A percentile compares a stretch with the other conserved stretches of the same genome.
phyloP scores from a whole-genome alignment of 2,888 invertebrate genomes.

The Chrysomela aeneicollis region DNA sequence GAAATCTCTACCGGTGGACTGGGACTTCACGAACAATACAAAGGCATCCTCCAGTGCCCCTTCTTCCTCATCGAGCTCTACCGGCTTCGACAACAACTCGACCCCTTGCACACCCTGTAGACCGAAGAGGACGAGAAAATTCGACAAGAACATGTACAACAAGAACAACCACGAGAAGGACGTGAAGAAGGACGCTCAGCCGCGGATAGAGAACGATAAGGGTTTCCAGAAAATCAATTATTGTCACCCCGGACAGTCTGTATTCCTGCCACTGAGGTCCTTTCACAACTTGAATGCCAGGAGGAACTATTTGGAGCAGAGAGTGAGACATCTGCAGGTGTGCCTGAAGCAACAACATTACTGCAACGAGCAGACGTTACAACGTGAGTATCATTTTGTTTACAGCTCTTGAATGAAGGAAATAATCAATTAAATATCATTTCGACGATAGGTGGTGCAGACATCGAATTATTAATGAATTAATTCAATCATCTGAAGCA shows the following conservation, averaged over 20 bases:
- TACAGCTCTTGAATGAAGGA: neutral
- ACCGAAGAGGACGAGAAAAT: slow-evolving; percentile 58
- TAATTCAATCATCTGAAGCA: too few relatives aligned
- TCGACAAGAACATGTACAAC: slow-evolving; percentile 56
- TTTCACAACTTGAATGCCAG: slow-evolving; percentile 56
- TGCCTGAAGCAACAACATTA: slow-evolving; percentile 70
- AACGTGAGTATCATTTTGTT: slow-evolving; percentile 63
- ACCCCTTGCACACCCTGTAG: slow-evolving; percentile 57
- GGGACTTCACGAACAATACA: slow-evolving; percentile 39
- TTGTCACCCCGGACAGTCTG: slow-evolving; percentile 46
- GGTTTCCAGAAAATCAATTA: slow-evolving; percentile 29
- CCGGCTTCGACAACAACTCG: slow-evolving; percentile 48
- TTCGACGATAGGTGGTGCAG: too few relatives aligned
- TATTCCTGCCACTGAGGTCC: slow-evolving; percentile 52
- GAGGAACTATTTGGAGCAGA: slow-evolving; percentile 66
- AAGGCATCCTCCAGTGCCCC: slow-evolving; percentile 38
- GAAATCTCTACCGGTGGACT: slow-evolving; percentile 43
- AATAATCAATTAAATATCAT: too few relatives aligned
- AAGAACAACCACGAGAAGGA: slow-evolving; percentile 49
- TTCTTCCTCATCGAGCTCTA: slow-evolving; percentile 51
- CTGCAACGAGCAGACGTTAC: slow-evolving; percentile 68
- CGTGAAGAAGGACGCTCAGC: slow-evolving; percentile 22
- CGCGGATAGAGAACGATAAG: slow-evolving; percentile 6
- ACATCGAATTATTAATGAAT: too few relatives aligned
- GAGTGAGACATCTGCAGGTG: slow-evolving; percentile 69